These are phyloP conservation scores for Odobenus rosmarus DNA, from an alignment of 2,113 vertebrate species.

Conservation along the genomic window DNA sequence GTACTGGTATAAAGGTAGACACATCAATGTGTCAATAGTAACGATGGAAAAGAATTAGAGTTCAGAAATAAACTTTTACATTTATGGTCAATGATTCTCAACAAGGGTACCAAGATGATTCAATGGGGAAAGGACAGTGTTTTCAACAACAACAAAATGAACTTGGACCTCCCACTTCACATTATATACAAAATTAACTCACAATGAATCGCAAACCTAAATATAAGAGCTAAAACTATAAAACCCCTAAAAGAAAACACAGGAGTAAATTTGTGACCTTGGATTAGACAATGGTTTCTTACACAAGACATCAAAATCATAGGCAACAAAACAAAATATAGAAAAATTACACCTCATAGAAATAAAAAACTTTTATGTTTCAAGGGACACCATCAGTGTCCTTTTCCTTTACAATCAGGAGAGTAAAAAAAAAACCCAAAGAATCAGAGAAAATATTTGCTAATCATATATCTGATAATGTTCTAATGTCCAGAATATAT, in stretches of 20 bases:
- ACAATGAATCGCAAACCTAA: not conserved
- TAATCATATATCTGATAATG: not conserved
- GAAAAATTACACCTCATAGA: not conserved
- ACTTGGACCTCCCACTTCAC: not conserved
- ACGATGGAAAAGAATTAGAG: not conserved
- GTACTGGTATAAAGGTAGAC: not conserved
- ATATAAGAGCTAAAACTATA: not conserved
- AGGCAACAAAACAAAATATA: not conserved
- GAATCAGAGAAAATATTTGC: not conserved
- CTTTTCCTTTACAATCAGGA: not conserved
- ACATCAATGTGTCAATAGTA: not conserved
- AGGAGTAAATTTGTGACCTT: not conserved
- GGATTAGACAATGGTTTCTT: not conserved
- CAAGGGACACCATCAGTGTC: not conserved
- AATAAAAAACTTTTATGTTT: not conserved
- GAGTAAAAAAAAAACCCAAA: not conserved
- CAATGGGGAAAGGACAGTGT: not conserved
- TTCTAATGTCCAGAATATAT: not conserved
- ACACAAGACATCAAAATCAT: not conserved
- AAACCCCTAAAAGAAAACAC: not conserved
- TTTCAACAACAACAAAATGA: constrained; percentile 9
- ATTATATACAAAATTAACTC: not conserved
- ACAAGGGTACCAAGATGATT: not conserved
- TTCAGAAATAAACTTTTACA: not conserved
- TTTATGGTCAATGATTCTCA: constrained; percentile 10